Conservation (phyloP, 2,888 invertebrate species). For the Lasioglossum malachurum region DNA sequence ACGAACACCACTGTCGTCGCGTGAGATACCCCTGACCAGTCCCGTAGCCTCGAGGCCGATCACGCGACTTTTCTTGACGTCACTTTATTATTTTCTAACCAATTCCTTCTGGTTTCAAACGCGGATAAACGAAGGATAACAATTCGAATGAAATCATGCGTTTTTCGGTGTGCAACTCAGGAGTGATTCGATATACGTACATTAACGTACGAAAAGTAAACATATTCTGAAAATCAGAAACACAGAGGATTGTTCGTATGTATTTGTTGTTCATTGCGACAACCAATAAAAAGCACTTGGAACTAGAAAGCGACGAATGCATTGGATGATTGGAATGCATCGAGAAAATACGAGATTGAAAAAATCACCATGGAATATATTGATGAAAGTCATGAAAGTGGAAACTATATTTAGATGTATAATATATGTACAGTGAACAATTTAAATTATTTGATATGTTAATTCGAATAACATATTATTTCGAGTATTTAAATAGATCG, state of each 20-base stretch:
- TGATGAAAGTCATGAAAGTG: neutral
- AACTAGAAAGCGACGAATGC: conserved; percentile 18
- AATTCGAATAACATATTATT: neutral
- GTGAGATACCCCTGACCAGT: conserved; percentile 51
- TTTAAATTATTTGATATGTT: neutral
- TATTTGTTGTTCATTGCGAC: neutral
- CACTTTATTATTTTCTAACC: conserved; percentile 45
- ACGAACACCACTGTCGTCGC: conserved; percentile 47
- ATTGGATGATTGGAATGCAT: conserved; percentile 4
- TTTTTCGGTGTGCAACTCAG: neutral
- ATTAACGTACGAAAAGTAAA: neutral
- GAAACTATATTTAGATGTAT: neutral
- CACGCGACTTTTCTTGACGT: conserved; percentile 56
- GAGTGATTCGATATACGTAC: neutral
- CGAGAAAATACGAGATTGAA: neutral
- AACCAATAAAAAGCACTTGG: conserved; percentile 31
- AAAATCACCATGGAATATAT: neutral
- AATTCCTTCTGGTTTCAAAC: conserved; percentile 32
- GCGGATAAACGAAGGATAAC: neutral
- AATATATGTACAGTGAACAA: neutral
- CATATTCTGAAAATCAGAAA: neutral
- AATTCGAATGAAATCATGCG: neutral
- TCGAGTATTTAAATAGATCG: neutral
- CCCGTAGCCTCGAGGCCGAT: conserved; percentile 55
- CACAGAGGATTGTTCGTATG: neutral